phyloP scores from a whole-genome alignment of 2,888 invertebrate species.

The Stenotaenia linearis region DNA sequence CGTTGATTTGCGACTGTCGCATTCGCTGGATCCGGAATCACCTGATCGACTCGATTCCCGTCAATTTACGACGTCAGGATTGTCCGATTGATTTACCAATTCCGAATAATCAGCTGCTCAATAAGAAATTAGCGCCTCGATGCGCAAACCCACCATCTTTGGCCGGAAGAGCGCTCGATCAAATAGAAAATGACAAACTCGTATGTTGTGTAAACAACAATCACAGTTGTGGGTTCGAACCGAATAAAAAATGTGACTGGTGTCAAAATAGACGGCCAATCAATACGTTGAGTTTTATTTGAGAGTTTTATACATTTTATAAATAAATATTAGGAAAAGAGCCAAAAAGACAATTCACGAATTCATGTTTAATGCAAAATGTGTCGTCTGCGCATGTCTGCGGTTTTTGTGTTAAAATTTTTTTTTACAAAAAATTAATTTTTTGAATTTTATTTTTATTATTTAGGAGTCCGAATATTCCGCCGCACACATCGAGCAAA shows the following conservation, averaged over 20 bases:
- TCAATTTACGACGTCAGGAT: neutral
- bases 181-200: neutral
- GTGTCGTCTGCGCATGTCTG: no score
- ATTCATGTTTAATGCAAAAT: no score
- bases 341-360: no score
- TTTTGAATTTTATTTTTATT: neutral
- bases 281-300: no score
- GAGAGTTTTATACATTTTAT: no score
- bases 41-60: neutral
- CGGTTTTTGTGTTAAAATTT: no score
- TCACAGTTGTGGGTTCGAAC: neutral
- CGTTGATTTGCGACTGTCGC: conserved; percentile 22
- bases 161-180: neutral
- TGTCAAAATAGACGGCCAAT: neutral
- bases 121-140: neutral
- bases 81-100: neutral
- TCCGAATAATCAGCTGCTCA: neutral
- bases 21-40: conserved; percentile 14
- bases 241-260: neutral
- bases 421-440: no score
- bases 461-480: neutral
- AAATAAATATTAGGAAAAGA: no score
- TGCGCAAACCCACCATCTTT: conserved; percentile 4
- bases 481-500: neutral
- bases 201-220: neutral